phyloP scores from a whole-genome alignment of 2,797 vertebrate genomes.

The Catostomus latipinnis region DNA sequence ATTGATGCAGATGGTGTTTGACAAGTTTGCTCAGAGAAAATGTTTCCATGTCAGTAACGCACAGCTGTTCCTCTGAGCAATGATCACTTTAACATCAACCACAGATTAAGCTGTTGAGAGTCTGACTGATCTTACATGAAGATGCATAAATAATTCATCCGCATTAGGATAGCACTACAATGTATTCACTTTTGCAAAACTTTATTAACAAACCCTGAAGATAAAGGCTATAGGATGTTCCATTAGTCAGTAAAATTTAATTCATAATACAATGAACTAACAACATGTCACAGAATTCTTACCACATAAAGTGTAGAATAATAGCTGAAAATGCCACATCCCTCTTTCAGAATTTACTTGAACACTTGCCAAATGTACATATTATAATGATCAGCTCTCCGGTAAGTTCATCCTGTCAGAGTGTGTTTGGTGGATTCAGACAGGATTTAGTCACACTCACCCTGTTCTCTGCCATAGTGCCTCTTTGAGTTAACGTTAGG shows the following conservation, averaged over 20 bases:
- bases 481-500: slow-evolving; percentile 12
- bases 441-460: slow-evolving; percentile 14
- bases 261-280: not conserved
- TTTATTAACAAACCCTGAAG: no score
- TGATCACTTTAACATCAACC: slow-evolving; percentile 3
- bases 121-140: not conserved
- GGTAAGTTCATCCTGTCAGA: slow-evolving; percentile 7
- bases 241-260: not conserved
- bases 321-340: not conserved
- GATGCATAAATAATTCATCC: not conserved
- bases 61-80: slow-evolving; percentile 24
- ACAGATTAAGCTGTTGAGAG: not conserved
- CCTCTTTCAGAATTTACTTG: not conserved
- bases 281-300: not conserved
- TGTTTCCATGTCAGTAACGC: slow-evolving; percentile 23
- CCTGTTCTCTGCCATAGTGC: slow-evolving; percentile 28
- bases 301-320: not conserved
- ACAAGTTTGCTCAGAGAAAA: slow-evolving; percentile 20
- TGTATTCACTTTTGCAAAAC: no score
- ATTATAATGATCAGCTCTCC: not conserved
- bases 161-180: not conserved
- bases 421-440: slow-evolving; percentile 11
- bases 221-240: not conserved
- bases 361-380: not conserved
- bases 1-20: slow-evolving; percentile 22